A percentile compares a stretch with the other conserved stretches of the same genome.
Conservation (phyloP, 2,888 invertebrate species). For the Cantharis rustica region DNA sequence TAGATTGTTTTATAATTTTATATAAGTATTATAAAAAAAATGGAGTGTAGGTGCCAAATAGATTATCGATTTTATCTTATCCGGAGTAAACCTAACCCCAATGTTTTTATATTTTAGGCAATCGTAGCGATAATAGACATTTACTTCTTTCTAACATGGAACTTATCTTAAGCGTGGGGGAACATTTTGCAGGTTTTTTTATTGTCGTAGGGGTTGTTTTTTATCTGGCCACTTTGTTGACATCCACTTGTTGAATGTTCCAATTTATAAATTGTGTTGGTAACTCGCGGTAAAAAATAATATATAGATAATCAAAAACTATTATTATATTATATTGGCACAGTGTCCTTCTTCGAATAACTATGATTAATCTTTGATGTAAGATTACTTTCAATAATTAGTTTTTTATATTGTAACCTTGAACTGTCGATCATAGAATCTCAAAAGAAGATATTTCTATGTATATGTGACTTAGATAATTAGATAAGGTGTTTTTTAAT, state of each 20-base stretch:
- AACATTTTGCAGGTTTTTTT: constrained; percentile 44
- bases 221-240: constrained; percentile 57
- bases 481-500: constrained; percentile 13
- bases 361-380: constrained; percentile 19
- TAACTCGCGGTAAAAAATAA: background rate
- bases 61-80: background rate
- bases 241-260: constrained; percentile 45
- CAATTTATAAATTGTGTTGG: constrained; percentile 11
- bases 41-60: background rate
- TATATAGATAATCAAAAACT: constrained; percentile 3
- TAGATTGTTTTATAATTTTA: background rate
- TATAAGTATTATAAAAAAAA: background rate
- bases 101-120: background rate
- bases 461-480: constrained; percentile 16
- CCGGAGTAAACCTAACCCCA: background rate
- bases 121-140: background rate
- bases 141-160: background rate
- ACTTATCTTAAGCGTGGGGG: constrained; percentile 12
- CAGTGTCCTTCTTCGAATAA: constrained; percentile 19
- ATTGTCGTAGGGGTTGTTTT: constrained; percentile 56
- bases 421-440: constrained; percentile 25
- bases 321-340: background rate
- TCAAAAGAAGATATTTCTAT: constrained; percentile 21
- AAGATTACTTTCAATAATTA: constrained; percentile 22
- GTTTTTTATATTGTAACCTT: constrained; percentile 18